Base-by-base conservation (phyloP, 2,113 vertebrate species). In the Perca flavescens region DNA sequence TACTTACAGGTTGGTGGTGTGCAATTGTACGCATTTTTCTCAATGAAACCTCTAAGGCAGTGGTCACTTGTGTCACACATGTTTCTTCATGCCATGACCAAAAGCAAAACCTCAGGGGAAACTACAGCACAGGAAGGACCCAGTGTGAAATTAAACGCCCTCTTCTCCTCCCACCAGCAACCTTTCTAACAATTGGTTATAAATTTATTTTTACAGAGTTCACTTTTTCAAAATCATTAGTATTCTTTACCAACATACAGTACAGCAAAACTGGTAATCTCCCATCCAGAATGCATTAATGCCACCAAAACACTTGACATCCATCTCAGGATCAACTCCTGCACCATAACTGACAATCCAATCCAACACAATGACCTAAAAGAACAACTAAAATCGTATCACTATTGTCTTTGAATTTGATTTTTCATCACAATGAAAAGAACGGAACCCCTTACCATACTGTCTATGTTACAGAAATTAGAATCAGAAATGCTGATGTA, bases 1-100 rank as follows among this genome's bases (percentile, higher is more conserved):
- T 99, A 2, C 79, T 99, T 16, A 85, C 93, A 19, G 98, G 97
- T 98, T 67, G 82, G 95, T 95, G 31, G 21, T 1, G 6, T 54
- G 52, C 0, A 1, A 66, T 12, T 12, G 19, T 5, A 6, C 3
- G 6, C 2, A 0, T 8, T 49, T 40, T 49, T 56, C 0, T 70
- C 7, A 1, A 63, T 47, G 2, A n/a, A 61, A 13, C 11, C 58
- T 14, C 8, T 34, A 6, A 13, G 14, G 8, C 21, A 9, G 28
- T 3, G 9, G 49, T 36, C 36, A 25, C 31, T 28, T 31, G 22
- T 36, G 2, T 54, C 1, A 54, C n/a, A 46, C 8, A 5, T 43
- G 28, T 31, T 5, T 9, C 11, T 49, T 43, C 56, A 40, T 63
- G 34, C 5, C 34, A 63, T 63, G 11, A 63, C 21, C 11, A 63